Percentiles rank a stretch among this genome's conserved stretches.
phyloP scores from a whole-genome alignment of 2,888 invertebrate genomes.

The Pseudolycoriella hygida region DNA sequence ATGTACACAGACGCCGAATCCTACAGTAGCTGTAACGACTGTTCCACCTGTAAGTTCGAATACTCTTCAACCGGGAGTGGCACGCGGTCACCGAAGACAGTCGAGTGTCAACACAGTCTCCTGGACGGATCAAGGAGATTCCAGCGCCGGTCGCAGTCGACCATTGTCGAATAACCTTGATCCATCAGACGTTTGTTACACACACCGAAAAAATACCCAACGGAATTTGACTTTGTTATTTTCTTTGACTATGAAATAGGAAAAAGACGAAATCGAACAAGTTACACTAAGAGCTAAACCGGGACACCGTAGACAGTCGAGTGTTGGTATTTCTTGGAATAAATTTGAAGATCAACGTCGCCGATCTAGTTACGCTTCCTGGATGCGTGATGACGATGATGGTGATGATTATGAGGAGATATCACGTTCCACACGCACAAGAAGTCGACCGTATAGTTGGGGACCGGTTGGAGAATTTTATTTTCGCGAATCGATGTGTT shows the following conservation, averaged over 20 bases:
- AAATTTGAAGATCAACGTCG: constrained; percentile 11
- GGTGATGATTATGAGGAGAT: constrained; percentile 15
- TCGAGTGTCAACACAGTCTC: constrained; percentile 27
- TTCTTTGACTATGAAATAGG: constrained; percentile 11
- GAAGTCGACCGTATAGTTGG: constrained; percentile 25
- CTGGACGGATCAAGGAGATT: constrained; percentile 24
- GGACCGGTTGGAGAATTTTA: constrained; percentile 25
- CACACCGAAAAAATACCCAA: not conserved
- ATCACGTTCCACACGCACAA: constrained; percentile 11
- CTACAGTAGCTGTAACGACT: not conserved
- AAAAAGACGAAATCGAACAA: constrained; percentile 13
- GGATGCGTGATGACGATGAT: constrained; percentile 18
- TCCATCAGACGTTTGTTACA: constrained; percentile 6
- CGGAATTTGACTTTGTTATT: not conserved
- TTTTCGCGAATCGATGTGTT: constrained; percentile 45
- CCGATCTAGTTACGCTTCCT: constrained; percentile 21
- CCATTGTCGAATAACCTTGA: constrained; percentile 8
- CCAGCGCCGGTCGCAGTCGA: constrained; percentile 5
- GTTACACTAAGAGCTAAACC: constrained; percentile 16
- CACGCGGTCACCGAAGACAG: constrained; percentile 21
- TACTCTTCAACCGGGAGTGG: constrained; percentile 11
- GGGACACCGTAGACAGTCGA: constrained; percentile 24
- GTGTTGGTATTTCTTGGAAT: constrained; percentile 18
- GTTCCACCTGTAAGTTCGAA: not conserved
- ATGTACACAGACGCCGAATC: constrained; percentile 3